Base-by-base conservation (phyloP, 2,888 invertebrate species). In the Amphipyra berbera region DNA sequence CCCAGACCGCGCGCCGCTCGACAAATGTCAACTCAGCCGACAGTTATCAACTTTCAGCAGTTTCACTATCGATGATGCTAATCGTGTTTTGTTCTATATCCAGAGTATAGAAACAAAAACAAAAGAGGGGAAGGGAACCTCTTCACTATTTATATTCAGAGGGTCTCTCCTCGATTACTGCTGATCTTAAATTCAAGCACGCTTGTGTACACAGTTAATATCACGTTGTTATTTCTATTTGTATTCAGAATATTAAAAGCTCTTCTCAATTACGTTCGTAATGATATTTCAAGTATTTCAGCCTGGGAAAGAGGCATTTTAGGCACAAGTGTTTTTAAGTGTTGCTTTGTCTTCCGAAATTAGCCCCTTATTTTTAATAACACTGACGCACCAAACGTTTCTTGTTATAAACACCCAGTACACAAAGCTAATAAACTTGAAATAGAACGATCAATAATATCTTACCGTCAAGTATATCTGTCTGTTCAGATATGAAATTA, bases 11-110 rank as follows among this genome's bases (percentile, higher is more conserved):
- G 21, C 53, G 54, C 54, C 62, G 71, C 73, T 82, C 68, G 55
- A 79, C 72, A 78, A 78, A 74, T 56, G 81, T 79, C 86, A 81
- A 80, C 79, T 83, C 79, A 83, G 77, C 80, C 76, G 74, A 73
- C 81, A 78, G 75, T 82, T 84, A 83, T 82, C 78, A 82, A 80
- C 74, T 81, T 74, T 72, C 63, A 64, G 57, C 63, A 69, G 58
- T 56, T 71, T 66, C 49, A 58, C 53, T 62, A 78, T 68, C 63
- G 41, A 59, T 56, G 67, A 68, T 61, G 52, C 30, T 65, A 62
- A 79, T 76, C 55, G 46, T 60, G 46, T 67, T 76, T 66, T 52
- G 61, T 76, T 59, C 58, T 56, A 46, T 58, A 58, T 50, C 42
- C 10, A 41, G 33, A 41, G n/a, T 45, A 44, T 33, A 54, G 30